These are phyloP conservation scores for Nannoperca obscura DNA, from an alignment of 2,797 vertebrate genomes.

Conservation along the genomic window DNA sequence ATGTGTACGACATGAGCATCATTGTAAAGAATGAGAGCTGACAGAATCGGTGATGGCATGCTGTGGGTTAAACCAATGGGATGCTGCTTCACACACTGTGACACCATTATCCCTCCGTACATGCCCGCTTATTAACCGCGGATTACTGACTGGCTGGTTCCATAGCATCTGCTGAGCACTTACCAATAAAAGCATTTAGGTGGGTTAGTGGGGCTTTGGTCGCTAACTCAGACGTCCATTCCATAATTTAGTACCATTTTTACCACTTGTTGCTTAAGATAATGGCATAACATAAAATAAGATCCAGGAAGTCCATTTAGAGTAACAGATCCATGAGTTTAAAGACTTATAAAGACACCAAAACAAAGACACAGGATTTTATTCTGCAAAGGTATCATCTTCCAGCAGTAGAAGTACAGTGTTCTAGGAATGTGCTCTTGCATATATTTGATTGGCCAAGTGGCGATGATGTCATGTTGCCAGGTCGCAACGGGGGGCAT, in stretches of 20 bases:
- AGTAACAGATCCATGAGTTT: neutral
- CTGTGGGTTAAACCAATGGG: conserved; percentile 72
- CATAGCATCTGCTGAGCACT: conserved; percentile 19
- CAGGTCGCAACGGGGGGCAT: too few relatives aligned
- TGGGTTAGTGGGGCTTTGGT: neutral
- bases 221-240: neutral
- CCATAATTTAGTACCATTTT: too few relatives aligned
- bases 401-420: neutral
- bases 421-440: neutral
- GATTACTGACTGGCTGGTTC: conserved; percentile 25
- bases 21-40: conserved; percentile 69
- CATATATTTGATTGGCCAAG: neutral
- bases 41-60: conserved; percentile 64
- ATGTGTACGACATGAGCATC: conserved; percentile 31
- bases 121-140: conserved; percentile 36
- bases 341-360: neutral
- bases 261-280: neutral
- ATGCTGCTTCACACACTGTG: conserved; percentile 63
- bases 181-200: conserved; percentile 26
- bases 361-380: neutral
- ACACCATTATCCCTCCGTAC: conserved; percentile 70
- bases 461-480: neutral
- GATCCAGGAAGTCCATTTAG: neutral
- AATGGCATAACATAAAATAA: neutral
- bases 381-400: neutral